Evolutionary conservation across 1,140 invertebrate genomes (phyloP).

Genomic region (Plutomurus gul): DNA sequence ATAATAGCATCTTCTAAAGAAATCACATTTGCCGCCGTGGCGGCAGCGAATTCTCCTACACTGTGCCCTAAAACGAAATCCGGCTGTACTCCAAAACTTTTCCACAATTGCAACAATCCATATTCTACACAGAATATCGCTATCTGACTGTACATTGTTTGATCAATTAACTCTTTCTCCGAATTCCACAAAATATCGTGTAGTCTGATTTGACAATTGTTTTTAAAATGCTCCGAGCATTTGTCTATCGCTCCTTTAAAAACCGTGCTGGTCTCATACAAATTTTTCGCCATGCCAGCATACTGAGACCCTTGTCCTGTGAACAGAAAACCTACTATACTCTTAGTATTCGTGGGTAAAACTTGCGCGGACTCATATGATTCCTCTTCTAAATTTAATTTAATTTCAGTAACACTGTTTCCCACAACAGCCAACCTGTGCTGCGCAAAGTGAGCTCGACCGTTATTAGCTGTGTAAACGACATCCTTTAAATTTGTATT

Average conservation of each 20-base stretch:
- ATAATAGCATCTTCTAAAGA: conserved; percentile 16
- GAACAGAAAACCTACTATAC: background rate
- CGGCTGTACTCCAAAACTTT: conserved; percentile 30
- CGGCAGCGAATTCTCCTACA: no score
- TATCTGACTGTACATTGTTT: background rate
- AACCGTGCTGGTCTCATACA: conserved; percentile 26
- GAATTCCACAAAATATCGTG: background rate
- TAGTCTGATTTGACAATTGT: background rate
- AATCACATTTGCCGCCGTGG: conserved; percentile 7
- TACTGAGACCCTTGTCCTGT: conserved; percentile 25
- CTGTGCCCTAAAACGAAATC: conserved; percentile 38
- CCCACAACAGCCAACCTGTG: background rate
- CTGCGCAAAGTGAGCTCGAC: background rate
- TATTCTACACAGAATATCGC: no score
- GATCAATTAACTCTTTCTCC: background rate
- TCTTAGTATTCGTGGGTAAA: background rate
- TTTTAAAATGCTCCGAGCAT: background rate
- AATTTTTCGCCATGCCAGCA: conserved; percentile 14
- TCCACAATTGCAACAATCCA: background rate
- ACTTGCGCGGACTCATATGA: no score
- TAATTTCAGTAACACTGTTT: background rate
- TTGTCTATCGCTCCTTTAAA: conserved; percentile 26
- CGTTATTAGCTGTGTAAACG: background rate
- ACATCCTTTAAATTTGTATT: background rate
- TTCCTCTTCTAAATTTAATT: background rate